phyloP scores from a whole-genome alignment of 2,888 invertebrate genomes.

The Graphium colonna region DNA sequence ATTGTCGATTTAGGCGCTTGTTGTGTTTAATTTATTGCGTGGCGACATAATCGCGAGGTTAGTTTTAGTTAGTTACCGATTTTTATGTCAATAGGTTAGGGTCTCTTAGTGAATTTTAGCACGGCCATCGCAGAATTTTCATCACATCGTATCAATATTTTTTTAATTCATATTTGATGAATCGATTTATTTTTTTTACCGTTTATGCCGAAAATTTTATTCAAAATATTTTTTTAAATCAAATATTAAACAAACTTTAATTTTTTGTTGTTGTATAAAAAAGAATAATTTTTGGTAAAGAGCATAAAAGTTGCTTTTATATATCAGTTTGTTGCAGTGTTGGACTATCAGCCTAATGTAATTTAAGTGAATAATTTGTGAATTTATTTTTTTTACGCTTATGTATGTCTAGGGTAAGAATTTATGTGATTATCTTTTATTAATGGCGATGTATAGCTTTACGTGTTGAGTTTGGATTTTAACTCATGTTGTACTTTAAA shows the following conservation, averaged over 20 bases:
- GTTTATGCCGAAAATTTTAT: too few species aligned
- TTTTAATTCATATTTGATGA: too few species aligned
- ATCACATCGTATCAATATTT: background rate
- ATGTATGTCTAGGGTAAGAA: conserved; percentile 22
- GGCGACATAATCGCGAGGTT: background rate
- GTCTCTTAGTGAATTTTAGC: background rate
- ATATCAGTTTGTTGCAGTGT: background rate
- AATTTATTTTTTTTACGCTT: conserved; percentile 32
- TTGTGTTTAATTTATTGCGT: background rate
- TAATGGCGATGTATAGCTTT: background rate
- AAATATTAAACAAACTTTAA: background rate
- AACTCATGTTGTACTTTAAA: background rate
- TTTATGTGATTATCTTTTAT: conserved; percentile 17
- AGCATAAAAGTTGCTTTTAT: too few species aligned
- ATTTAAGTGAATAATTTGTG: conserved; percentile 33
- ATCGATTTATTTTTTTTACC: too few species aligned
- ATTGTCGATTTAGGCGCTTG: background rate
- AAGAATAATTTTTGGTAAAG: too few species aligned
- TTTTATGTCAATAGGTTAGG: background rate
- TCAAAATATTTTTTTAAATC: background rate
- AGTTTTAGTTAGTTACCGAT: background rate
- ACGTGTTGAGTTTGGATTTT: background rate
- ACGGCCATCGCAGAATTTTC: background rate
- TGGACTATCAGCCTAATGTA: conserved; percentile 18
- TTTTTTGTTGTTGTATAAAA: background rate